Conservation (phyloP, 2,113 vertebrate genomes). For the Pristiophorus japonicus region DNA sequence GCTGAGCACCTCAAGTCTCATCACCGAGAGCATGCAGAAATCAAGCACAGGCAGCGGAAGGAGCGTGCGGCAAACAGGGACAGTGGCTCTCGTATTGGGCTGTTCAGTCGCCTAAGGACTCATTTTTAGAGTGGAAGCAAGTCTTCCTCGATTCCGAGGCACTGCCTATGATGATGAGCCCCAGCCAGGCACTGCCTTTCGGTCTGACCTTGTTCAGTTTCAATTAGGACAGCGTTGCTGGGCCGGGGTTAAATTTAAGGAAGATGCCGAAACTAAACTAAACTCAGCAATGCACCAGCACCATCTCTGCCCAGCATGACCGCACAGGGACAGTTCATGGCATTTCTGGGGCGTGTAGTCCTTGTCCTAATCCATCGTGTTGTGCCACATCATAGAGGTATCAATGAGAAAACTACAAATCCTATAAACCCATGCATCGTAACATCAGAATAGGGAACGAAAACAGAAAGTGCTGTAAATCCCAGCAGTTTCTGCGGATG, state of each 20-base stretch:
- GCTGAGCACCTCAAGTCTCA: no score
- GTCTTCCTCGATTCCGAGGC: no score
- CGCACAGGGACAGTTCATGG: background rate
- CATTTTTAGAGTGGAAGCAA: no score
- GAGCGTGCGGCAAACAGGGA: no score
- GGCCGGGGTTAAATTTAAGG: background rate
- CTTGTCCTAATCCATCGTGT: background rate
- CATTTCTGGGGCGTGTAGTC: background rate
- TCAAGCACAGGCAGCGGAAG: no score
- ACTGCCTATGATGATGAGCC: no score
- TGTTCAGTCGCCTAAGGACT: no score
- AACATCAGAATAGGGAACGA: background rate
- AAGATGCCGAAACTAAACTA: background rate
- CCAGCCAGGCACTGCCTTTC: background rate
- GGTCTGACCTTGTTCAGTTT: background rate
- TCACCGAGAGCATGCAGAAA: no score
- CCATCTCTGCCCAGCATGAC: background rate
- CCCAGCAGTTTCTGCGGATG: no score
- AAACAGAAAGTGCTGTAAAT: no score
- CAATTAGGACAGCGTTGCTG: background rate
- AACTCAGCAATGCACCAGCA: background rate
- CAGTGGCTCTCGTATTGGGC: no score
- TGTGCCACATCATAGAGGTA: background rate
- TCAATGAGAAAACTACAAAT: background rate
- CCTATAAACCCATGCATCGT: background rate